Conservation (phyloP, 2,888 invertebrate species). For the Molanna angustata region DNA sequence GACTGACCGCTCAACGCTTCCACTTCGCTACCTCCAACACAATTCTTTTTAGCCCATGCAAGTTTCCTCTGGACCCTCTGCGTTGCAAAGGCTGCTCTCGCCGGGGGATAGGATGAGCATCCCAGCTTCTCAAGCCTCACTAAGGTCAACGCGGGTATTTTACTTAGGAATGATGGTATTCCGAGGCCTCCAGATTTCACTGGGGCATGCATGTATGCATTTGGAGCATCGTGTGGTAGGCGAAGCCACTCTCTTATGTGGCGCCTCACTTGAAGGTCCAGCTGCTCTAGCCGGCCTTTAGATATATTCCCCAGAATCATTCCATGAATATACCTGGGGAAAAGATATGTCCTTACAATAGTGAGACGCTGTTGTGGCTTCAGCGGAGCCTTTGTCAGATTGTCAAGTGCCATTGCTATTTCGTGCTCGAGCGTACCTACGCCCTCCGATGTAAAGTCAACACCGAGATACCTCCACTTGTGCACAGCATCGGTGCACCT, state of each 20-base stretch:
- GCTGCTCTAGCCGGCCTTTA: not conserved
- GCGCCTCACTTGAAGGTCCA: not conserved
- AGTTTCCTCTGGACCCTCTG: not conserved
- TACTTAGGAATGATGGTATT: not conserved
- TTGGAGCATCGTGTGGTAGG: not conserved
- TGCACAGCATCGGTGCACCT: not conserved
- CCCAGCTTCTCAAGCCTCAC: not conserved
- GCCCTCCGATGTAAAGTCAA: not conserved
- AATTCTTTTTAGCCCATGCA: not conserved
- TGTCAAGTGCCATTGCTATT: not conserved
- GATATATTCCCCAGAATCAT: slow-evolving; percentile 1
- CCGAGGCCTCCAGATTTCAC: slow-evolving; percentile 6
- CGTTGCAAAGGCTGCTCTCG: not conserved
- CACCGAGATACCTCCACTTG: slow-evolving; percentile 7
- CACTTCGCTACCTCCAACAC: not conserved
- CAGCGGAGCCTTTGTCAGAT: not conserved
- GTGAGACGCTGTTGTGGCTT: slow-evolving; percentile 11
- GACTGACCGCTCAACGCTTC: not conserved
- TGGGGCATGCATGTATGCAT: slow-evolving; percentile 7
- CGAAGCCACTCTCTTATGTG: not conserved
- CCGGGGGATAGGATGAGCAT: not conserved
- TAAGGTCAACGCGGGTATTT: not conserved
- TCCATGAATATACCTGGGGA: not conserved
- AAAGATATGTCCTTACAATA: not conserved
- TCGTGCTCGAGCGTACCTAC: not conserved